phyloP scores from a whole-genome alignment of 2,888 invertebrate species.

The Drosophila diplacantha region DNA sequence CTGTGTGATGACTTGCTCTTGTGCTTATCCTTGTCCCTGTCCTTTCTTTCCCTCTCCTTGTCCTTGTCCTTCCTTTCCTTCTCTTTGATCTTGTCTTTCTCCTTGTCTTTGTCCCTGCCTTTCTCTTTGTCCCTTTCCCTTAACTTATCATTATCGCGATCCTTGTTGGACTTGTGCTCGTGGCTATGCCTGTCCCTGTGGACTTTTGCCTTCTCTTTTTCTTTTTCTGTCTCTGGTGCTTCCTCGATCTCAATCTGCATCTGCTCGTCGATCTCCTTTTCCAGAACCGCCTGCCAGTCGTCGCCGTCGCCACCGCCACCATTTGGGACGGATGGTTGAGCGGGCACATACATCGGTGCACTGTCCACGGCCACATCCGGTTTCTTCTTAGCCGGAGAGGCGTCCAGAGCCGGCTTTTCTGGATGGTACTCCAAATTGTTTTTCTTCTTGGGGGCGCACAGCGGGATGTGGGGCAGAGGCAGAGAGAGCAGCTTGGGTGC shows the following conservation, averaged over 20 bases:
- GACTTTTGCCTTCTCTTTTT: constrained; percentile 34
- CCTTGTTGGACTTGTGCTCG: constrained; percentile 46
- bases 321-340: constrained; percentile 35
- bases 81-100: constrained; percentile 14
- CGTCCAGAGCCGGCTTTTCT: constrained; percentile 75
- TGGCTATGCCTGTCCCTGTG: constrained; percentile 35
- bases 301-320: constrained; percentile 10
- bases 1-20: constrained; percentile 40
- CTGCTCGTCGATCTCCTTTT: constrained; percentile 25
- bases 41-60: constrained; percentile 8
- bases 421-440: constrained; percentile 77
- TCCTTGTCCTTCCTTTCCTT: constrained; percentile 20
- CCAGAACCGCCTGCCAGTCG: constrained; percentile 25
- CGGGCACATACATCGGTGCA: constrained; percentile 76
- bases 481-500: constrained; percentile 75
- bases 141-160: constrained; percentile 34
- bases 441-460: constrained; percentile 60
- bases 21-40: constrained; percentile 16
- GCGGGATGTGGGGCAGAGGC: constrained; percentile 56
- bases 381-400: constrained; percentile 61
- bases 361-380: constrained; percentile 16
- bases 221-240: constrained; percentile 6
- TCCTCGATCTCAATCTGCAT: constrained; percentile 28
- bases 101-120: constrained; percentile 28
- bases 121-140: constrained; percentile 28